These are phyloP conservation scores for Polyploca ridens DNA, from an alignment of 2,888 invertebrate genomes.

Conservation along the genomic window DNA sequence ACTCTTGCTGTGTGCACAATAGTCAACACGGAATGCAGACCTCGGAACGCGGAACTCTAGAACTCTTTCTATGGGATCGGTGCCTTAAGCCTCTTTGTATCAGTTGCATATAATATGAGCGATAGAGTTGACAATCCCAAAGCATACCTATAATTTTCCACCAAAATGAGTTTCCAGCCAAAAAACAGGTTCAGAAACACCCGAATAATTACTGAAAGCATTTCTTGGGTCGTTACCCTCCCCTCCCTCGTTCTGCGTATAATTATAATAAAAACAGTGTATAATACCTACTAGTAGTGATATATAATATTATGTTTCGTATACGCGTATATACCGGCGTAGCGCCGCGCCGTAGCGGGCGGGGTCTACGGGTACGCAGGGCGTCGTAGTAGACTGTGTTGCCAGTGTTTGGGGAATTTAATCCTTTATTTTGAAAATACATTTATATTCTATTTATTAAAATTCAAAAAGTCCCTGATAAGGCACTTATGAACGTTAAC, in stretches of 20 bases:
- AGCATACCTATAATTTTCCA: background rate
- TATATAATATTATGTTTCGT: constrained; percentile 23
- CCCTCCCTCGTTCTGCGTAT: constrained; percentile 11
- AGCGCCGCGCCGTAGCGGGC: constrained; percentile 50
- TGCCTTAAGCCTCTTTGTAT: no score
- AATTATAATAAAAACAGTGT: constrained; percentile 24
- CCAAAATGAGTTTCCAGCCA: background rate
- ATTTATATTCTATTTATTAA: background rate
- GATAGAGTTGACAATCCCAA: background rate
- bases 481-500: no score
- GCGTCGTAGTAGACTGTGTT: constrained; percentile 58
- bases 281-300: constrained; percentile 10
- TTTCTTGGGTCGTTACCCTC: constrained; percentile 18
- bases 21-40: no score
- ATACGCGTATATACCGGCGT: constrained; percentile 41
- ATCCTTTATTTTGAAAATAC: background rate
- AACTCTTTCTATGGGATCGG: no score
- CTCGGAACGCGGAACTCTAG: no score
- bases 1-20: no score
- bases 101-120: no score
- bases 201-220: constrained; percentile 24
- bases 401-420: constrained; percentile 39
- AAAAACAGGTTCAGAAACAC: constrained; percentile 15
- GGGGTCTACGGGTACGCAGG: constrained; percentile 71
- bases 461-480: no score